Conservation (phyloP, 2,888 invertebrate species). For the Eurytoma californica region DNA sequence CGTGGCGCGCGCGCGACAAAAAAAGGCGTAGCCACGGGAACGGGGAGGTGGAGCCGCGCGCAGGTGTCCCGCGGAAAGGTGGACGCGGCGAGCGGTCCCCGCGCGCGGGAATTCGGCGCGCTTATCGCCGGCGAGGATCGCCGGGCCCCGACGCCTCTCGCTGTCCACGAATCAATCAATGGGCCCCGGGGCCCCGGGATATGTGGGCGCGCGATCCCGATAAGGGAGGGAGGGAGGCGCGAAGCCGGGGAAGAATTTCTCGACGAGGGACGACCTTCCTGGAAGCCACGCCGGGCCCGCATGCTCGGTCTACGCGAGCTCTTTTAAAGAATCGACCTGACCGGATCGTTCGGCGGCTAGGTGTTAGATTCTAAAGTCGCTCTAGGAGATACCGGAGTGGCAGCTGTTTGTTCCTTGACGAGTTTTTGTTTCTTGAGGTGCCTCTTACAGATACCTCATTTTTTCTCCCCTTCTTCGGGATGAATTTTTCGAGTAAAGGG, state of each 20-base stretch:
- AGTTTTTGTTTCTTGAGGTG: neutral
- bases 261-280: neutral
- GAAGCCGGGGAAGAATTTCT: neutral
- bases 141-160: slow-evolving; percentile 58
- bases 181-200: slow-evolving; percentile 23
- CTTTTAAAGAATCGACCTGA: neutral
- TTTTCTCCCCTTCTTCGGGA: too few relatives aligned
- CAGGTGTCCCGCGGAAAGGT: slow-evolving; percentile 6
- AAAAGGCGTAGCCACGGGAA: neutral
- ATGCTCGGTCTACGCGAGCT: slow-evolving; percentile 17
- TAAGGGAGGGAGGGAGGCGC: neutral
- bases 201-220: slow-evolving; percentile 18
- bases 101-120: slow-evolving; percentile 49
- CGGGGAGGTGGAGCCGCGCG: neutral
- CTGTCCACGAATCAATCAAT: slow-evolving; percentile 70
- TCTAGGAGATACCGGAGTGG: neutral
- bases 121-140: slow-evolving; percentile 63
- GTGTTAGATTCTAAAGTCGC: neutral
- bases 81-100: slow-evolving; percentile 12
- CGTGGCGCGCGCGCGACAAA: slow-evolving; percentile 27
- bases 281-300: slow-evolving; percentile 4
- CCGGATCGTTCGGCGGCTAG: neutral
- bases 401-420: neutral
- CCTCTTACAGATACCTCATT: too few relatives aligned
- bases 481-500: too few relatives aligned